Evolutionary conservation across 2,797 vertebrate genomes (phyloP).

Genomic region (Gymnocypris eckloni): DNA sequence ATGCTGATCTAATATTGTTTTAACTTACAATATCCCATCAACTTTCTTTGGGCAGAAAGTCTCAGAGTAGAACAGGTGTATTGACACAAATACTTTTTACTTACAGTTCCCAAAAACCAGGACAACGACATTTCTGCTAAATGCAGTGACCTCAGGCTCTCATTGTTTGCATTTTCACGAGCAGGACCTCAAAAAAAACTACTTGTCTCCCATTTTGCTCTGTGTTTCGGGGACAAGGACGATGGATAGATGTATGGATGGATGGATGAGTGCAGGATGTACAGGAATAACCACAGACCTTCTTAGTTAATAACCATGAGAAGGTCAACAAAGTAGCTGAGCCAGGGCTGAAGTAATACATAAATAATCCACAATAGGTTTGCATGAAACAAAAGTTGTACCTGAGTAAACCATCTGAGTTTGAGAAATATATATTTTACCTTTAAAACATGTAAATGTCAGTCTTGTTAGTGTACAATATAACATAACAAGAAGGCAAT

Average conservation of each 20-base stretch:
- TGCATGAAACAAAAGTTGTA: conserved; percentile 12
- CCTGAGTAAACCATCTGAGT: background rate
- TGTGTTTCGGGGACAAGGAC: background rate
- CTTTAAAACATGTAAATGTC: conserved; percentile 1
- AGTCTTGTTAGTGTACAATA: conserved; percentile 14
- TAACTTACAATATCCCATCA: background rate
- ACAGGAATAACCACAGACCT: background rate
- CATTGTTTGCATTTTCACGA: conserved; percentile 30
- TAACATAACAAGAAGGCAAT: background rate
- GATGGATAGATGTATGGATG: background rate
- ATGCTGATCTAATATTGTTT: background rate
- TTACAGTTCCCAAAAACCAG: background rate
- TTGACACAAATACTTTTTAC: background rate
- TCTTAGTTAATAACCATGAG: background rate
- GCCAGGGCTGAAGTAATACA: conserved; percentile 4
- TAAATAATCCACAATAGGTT: background rate
- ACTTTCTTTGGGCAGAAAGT: background rate
- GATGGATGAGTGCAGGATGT: background rate
- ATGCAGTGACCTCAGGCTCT: background rate
- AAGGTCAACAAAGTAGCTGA: conserved; percentile 40
- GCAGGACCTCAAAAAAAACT: conserved; percentile 46
- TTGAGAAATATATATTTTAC: background rate
- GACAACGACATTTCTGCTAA: background rate
- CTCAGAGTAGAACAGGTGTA: background rate
- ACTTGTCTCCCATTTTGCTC: conserved; percentile 47